Conservation (phyloP, 2,113 vertebrate species). For the Caranx ignobilis region DNA sequence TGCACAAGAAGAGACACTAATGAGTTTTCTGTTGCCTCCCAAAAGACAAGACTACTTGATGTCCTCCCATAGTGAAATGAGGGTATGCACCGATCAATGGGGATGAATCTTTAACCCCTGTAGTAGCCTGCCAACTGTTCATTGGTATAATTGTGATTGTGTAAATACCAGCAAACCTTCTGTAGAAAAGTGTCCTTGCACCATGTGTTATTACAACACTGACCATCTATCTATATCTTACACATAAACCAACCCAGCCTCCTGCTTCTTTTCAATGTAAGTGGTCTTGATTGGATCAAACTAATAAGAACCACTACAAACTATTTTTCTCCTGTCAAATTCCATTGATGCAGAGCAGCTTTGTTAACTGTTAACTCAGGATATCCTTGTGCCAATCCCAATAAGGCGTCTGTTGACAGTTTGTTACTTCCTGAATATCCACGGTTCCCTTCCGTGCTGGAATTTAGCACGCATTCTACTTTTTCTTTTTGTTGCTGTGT, state of each 20-base stretch:
- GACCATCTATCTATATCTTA: background rate
- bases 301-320: background rate
- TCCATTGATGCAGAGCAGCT: background rate
- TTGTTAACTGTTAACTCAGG: conserved; percentile 13
- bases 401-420: conserved; percentile 43
- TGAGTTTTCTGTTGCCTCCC: conserved; percentile 37
- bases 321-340: background rate
- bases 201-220: background rate
- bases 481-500: background rate
- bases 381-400: conserved; percentile 53
- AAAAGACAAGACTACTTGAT: conserved; percentile 7
- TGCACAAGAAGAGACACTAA: conserved; percentile 33
- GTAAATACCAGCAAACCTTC: background rate
- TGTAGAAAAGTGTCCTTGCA: background rate
- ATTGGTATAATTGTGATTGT: background rate
- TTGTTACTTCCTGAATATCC: conserved; percentile 12
- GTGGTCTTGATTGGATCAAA: conserved; percentile 16
- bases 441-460: too few species aligned
- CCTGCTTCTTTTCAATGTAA: background rate
- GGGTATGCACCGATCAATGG: background rate
- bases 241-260: background rate
- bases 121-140: background rate
- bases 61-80: background rate
- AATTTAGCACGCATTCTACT: background rate
- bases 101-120: conserved; percentile 2